phyloP scores from a whole-genome alignment of 92 coral and sea anemone species.

The Montipora capitata region DNA sequence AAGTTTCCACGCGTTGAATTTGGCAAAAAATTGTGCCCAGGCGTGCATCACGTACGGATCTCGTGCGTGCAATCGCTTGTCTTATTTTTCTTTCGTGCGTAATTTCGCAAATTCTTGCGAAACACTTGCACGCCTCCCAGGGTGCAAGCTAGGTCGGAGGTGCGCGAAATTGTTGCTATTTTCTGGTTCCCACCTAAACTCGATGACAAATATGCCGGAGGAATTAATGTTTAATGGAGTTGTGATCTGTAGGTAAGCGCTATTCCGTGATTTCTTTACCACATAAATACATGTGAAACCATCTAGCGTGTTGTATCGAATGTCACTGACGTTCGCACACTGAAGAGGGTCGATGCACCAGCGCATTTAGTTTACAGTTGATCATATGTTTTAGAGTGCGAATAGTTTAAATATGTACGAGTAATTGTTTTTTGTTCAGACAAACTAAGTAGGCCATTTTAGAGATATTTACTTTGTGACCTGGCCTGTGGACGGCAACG shows the following conservation, averaged over 20 bases:
- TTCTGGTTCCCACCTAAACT: background rate
- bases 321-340: too few relatives aligned
- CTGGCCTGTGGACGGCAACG: background rate
- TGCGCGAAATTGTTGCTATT: background rate
- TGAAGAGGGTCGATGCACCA: too few relatives aligned
- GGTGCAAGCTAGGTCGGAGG: background rate
- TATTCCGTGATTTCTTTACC: too few relatives aligned
- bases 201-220: background rate
- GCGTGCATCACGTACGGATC: background rate
- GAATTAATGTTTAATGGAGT: background rate
- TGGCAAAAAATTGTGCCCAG: background rate
- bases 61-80: background rate
- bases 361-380: too few relatives aligned
- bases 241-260: background rate
- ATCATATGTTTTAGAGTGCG: too few relatives aligned
- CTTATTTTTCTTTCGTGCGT: background rate
- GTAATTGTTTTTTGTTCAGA: too few relatives aligned
- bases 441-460: too few relatives aligned
- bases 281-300: too few relatives aligned
- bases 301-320: too few relatives aligned
- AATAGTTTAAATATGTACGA: too few relatives aligned
- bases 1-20: too few relatives aligned
- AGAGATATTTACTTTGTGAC: background rate
- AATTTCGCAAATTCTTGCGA: background rate
- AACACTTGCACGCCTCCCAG: background rate